Base-by-base conservation (phyloP, 2,888 invertebrate species). In the Matsumyia berberina region DNA sequence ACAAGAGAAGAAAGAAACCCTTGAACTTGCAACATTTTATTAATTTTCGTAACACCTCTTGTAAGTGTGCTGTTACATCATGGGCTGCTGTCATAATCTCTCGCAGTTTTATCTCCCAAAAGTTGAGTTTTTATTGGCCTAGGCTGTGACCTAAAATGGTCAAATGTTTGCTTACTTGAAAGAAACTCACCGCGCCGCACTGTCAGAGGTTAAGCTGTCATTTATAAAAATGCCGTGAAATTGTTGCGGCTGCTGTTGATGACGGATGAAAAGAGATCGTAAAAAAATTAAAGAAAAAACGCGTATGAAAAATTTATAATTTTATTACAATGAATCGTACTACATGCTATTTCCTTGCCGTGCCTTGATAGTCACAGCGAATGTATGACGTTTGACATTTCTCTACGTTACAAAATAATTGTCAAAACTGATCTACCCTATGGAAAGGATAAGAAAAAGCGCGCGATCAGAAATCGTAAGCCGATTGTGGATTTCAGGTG, bases 141-240 rank as follows among this genome's bases (percentile, higher is more conserved):
- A 85, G 85, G 80, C 76, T 80, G 53, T 85, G 80, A 85, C 85
- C 85, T 33, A 53, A 39, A 58, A 58, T 66, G 69, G 79, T 69
- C 73, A 62, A 42, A 51, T 64, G 67, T 78, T 73, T 73, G 55
- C 55, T 60, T 77, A 8, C 51, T 60, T 51, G 29, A 77, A 82
- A 82, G 51, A 8, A 12, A 17, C 60, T 51, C 35, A 73, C 73
- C 60, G 46, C 60, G 11, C 12, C 31, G 15, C 67, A 37, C 53
- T 51, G 39, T 58, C 44, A 58, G 49, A 15, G 70, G 17, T 72
- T 69, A 72, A 76, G 70, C 70, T 67, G 58, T 78, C 77, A 60
- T 82, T 82, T 82, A 58, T 78, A 78, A 72, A 72, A 78, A 82
- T 37, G 77, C 83, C 83, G 79, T 79, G 79, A 83, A 79, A 79